Evolutionary conservation across 2,888 invertebrate genomes (phyloP), one percentile per base, ranked within the genome.

Genomic region (Mythimna lalbum): DNA sequence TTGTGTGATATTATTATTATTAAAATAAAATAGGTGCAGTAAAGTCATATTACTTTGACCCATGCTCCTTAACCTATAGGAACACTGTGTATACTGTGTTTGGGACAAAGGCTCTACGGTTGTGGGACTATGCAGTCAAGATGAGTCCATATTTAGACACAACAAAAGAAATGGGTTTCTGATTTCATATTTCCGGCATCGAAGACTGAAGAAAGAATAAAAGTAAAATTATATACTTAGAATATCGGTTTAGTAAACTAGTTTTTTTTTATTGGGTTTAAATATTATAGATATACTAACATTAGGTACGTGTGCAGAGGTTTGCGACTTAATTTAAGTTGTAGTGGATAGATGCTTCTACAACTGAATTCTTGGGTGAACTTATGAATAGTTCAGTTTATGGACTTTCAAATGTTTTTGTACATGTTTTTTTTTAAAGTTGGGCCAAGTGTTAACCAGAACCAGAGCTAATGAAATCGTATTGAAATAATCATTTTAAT

Each of bases 401-500:
- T 10, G 10, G 4, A 21, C 14, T 64, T 47, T 23, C 2, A 33
- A 7, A 17, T 33, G 43, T 6, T 31, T 27, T 7, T n/a, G 10
- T 61, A 7, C 0, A 27, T 3, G 33, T 43, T 19, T 43, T 7
- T 3, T 47, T 47, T 21, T 5, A 23, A 53, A 53, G 14, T 10
- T 50, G 27, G 17, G 0, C n/a, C 7, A 57, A 19, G 21, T 36
- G 53, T 47, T 43, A 31, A 64, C 50, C n/a, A 61, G n/a, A 55
- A 43, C 31, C 36, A 63, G 23, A 55, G 31, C 17, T 63, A 33
- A 43, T 31, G 17, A 56, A 67, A 67, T 36, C 4, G 14, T 56
- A 63, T 47, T 74, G 9, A 50, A 63, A 59, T 55, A 39, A 27
- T 23, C 1, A 43, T 53, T 73, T 67, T 70, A 82, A 80, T 74